These are phyloP conservation scores for Bubo bubo DNA, from an alignment of 2,113 vertebrate genomes.

Conservation along the genomic window DNA sequence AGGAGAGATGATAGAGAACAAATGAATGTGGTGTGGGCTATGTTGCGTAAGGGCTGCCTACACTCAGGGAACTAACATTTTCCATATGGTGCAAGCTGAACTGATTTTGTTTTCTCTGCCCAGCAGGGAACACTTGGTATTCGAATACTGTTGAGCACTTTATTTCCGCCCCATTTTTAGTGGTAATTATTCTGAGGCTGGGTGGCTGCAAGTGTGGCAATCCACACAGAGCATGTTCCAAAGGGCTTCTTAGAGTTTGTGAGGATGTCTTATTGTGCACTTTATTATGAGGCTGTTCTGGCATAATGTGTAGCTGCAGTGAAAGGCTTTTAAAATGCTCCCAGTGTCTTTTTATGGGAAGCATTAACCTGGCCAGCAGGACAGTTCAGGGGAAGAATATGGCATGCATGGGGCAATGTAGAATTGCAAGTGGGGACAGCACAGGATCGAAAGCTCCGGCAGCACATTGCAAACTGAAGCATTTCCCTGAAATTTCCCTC, in stretches of 20 bases:
- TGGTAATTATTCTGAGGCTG: constrained; percentile 55
- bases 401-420: not conserved
- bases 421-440: not conserved
- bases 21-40: not conserved
- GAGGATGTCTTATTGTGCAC: constrained; percentile 15
- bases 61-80: constrained; percentile 28
- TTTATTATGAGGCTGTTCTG: constrained; percentile 37
- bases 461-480: not conserved
- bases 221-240: constrained; percentile 24
- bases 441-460: not conserved
- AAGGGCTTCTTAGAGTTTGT: constrained; percentile 37
- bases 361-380: constrained; percentile 32
- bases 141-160: constrained; percentile 36
- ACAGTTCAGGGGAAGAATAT: not conserved
- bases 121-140: constrained; percentile 40
- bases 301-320: constrained; percentile 5
- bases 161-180: constrained; percentile 54
- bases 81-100: constrained; percentile 41
- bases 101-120: constrained; percentile 32
- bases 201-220: constrained; percentile 44
- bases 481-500: constrained; percentile 15
- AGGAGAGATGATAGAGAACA: not conserved
- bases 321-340: constrained; percentile 62
- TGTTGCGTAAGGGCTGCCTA: constrained; percentile 44
- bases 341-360: constrained; percentile 28